phyloP scores from a whole-genome alignment of 2,888 invertebrate species.

The Pseudoips prasinana region DNA sequence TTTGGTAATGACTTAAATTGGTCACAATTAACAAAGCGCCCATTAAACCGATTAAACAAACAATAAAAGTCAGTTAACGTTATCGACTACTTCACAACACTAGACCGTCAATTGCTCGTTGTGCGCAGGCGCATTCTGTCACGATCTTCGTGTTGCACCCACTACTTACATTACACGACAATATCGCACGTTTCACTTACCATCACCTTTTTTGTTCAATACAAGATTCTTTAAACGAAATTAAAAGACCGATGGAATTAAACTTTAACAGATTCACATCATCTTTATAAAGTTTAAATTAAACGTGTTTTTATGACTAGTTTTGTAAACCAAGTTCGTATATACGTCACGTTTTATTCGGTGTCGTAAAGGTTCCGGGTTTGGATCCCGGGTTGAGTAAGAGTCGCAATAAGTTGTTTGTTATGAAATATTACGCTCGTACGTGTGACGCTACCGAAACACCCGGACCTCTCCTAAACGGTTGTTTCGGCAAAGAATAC shows the following conservation, averaged over 20 bases:
- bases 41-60: too few relatives aligned
- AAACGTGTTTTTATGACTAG: slow-evolving; percentile 1
- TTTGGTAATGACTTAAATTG: too few relatives aligned
- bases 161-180: slow-evolving; percentile 30
- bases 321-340: slow-evolving; percentile 1
- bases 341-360: not conserved
- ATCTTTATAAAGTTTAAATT: not conserved
- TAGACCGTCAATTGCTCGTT: slow-evolving; percentile 24
- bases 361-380: slow-evolving; percentile 2
- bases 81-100: too few relatives aligned
- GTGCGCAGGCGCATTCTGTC: slow-evolving; percentile 60
- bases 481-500: too few relatives aligned
- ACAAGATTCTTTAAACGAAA: slow-evolving; percentile 5
- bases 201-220: slow-evolving; percentile 21
- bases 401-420: not conserved
- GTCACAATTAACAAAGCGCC: too few relatives aligned
- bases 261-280: not conserved
- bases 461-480: too few relatives aligned
- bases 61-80: too few relatives aligned
- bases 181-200: slow-evolving; percentile 20
- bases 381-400: slow-evolving; percentile 5
- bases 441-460: too few relatives aligned
- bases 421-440: too few relatives aligned
- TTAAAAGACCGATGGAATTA: slow-evolving; percentile 6
- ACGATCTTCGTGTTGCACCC: slow-evolving; percentile 47